Percentiles rank a stretch among this genome's conserved stretches.
Conservation (phyloP, 2,888 invertebrate genomes). For the Agrochola circellaris region DNA sequence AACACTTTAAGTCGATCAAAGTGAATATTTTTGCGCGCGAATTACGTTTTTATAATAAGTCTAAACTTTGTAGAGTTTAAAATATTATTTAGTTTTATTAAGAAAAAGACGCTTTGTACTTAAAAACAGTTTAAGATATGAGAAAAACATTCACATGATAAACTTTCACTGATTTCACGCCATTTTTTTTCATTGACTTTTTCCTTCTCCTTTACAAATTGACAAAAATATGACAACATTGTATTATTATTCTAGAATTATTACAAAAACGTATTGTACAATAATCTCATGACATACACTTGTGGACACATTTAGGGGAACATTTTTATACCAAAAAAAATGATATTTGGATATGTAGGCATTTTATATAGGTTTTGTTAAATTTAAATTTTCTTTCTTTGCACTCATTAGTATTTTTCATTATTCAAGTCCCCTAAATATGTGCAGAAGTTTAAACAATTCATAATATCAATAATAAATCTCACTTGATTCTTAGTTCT, state of each 20-base stretch:
- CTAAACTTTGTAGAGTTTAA: conserved; percentile 7
- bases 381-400: conserved; percentile 6
- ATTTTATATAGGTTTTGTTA: neutral
- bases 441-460: conserved; percentile 40
- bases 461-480: conserved; percentile 49
- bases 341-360: neutral
- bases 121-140: conserved; percentile 5
- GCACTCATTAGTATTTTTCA: neutral
- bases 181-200: neutral
- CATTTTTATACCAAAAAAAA: neutral
- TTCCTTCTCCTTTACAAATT: conserved; percentile 2
- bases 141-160: conserved; percentile 2
- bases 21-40: conserved; percentile 26
- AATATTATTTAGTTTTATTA: conserved; percentile 3
- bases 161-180: conserved; percentile 3
- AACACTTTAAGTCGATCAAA: conserved; percentile 42
- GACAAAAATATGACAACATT: conserved; percentile 23
- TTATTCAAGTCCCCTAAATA: conserved; percentile 28
- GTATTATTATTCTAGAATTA: conserved; percentile 39
- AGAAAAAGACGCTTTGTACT: conserved; percentile 7
- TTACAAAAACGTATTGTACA: conserved; percentile 54
- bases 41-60: conserved; percentile 57
- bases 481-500: conserved; percentile 64
- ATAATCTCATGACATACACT: conserved; percentile 34
- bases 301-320: conserved; percentile 36